Base-by-base conservation (phyloP, 2,888 invertebrate species). In the Latrodectus elegans region DNA sequence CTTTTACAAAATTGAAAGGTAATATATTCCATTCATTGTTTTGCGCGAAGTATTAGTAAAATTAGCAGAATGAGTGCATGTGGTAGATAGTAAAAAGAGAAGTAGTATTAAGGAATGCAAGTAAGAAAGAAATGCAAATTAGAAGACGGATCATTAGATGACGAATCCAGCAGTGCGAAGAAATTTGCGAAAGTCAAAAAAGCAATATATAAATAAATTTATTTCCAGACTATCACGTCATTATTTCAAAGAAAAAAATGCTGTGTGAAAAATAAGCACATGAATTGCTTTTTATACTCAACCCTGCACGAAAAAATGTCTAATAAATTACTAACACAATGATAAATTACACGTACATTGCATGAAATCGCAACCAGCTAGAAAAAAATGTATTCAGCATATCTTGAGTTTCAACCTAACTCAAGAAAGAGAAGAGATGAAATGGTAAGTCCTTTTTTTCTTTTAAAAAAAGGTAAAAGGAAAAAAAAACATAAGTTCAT, bases 301-400 rank as follows among this genome's bases (percentile, higher is more conserved):
- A 88, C 82, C 82, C 87, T 88, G 87, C 82, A 83, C 81, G 82
- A 84, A 85, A 88, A 84, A 88, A 88, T 88, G 85, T 77, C 88
- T 88, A 88, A 88, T 88, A 88, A 88, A 88, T 88, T 85, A 88
- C 85, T 88, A 88, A 88, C 80, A 85, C 85, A 88, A 88, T 88
- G 88, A 88, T 88, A 82, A 88, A 85, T 85, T 85, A 88, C 88
- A 88, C 82, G 85, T 85, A 88, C 88, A 88, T 84, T 70, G 81
- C 77, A 88, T 88, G 87, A 78, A 78, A 83, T 83, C 78, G 87
- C 87, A 78, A 87, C 73, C 67, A 87, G 73, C 76, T 68, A 74
- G 74, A 75, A 74, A 83, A 79, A 83, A 85, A 86, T 86, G 80
- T 76, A 80, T 86, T 74, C 75, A 70, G 72, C 80, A 86, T 71